Conservation (phyloP, 2,888 invertebrate genomes). For the Eupithecia centaureata region DNA sequence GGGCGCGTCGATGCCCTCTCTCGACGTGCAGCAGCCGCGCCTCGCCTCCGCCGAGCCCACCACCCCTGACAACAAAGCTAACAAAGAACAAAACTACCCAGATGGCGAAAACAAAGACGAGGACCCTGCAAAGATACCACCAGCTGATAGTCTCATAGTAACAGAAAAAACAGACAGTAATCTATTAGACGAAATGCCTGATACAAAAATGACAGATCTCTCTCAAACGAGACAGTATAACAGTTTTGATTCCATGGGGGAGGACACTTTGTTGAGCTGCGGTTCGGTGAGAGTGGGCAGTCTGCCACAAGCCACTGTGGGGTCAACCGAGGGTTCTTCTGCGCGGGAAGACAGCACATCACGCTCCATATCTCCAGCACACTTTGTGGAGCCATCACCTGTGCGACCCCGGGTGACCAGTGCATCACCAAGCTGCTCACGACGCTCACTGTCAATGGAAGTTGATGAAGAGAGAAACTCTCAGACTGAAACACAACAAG, state of each 20-base stretch:
- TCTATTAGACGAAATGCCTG: slow-evolving; percentile 79
- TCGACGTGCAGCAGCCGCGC: slow-evolving; percentile 58
- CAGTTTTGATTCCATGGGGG: slow-evolving; percentile 80
- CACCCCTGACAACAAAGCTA: slow-evolving; percentile 66
- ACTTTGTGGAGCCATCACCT: slow-evolving; percentile 78
- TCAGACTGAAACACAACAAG: slow-evolving; percentile 71
- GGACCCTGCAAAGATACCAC: slow-evolving; percentile 73
- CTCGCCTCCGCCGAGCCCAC: slow-evolving; percentile 65
- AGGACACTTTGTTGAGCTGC: slow-evolving; percentile 75
- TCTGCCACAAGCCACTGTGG: slow-evolving; percentile 70
- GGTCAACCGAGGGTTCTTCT: slow-evolving; percentile 67
- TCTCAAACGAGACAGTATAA: slow-evolving; percentile 79
- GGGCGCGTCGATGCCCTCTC: slow-evolving; percentile 69
- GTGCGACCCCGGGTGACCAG: slow-evolving; percentile 66
- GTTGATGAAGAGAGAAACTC: slow-evolving; percentile 79
- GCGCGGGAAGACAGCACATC: slow-evolving; percentile 76
- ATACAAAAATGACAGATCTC: slow-evolving; percentile 81
- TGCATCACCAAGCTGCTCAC: slow-evolving; percentile 78
- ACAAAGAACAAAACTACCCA: slow-evolving; percentile 72
- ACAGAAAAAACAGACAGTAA: slow-evolving; percentile 79
- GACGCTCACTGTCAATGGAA: slow-evolving; percentile 79
- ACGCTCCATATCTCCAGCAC: slow-evolving; percentile 75
- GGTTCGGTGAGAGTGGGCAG: slow-evolving; percentile 74
- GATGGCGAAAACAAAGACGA: slow-evolving; percentile 69
- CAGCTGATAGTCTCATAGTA: slow-evolving; percentile 77